Base-by-base conservation (phyloP, 37 sponge, comb jelly and placozoan genomes). In the Halichondria panicea region DNA sequence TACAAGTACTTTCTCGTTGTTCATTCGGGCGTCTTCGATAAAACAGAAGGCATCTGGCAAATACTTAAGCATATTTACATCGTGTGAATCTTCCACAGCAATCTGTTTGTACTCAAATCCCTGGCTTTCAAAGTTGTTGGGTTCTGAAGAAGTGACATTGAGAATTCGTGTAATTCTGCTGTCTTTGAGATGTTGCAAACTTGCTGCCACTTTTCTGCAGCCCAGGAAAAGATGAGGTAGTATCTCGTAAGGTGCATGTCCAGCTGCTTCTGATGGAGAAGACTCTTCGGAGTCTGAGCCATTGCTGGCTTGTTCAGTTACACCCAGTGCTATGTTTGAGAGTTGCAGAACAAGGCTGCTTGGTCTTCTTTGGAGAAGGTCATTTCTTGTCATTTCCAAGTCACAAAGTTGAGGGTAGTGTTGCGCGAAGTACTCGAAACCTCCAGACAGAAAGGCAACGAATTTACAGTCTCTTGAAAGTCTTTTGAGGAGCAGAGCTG, bases 1-100 rank as follows among this genome's bases (percentile, higher is more conserved):
- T 0, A 96, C 96, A 31, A 96, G 63, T 4, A 96, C 91, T 58
- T 73, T 81, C 62, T 89, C 87, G 9, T 75, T 79, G 7, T 40
- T 46, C 24, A 34, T 22, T 30, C 88, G 72, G 13, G 91, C 93
- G 31, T 83, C 69, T 50, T 92, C 96, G 36, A 96, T 96, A 55
- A 96, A 96, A 43, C 54, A 56, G 61, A 96, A 86, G 0, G 96
- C 96, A 9, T 80, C 80, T 27, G 78, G 68, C 34, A 96, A 76
- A 55, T 87, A 80, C 43, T 78, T 33, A 2, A 80, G 43, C 60
- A 96, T 78, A 54, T 96, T 74, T 2, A 85, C 89, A 33, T 91
- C 65, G 42, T 77, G 76, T 0, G 77, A 59, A 57, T 96, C 96
- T 60, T 96, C 92, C 2, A 96, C 91, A 56, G 96, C 67, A 25